A percentile compares a stretch with the other conserved stretches of the same genome.
phyloP scores from a whole-genome alignment of 2,113 vertebrate genomes.

The Ammospiza caudacuta region DNA sequence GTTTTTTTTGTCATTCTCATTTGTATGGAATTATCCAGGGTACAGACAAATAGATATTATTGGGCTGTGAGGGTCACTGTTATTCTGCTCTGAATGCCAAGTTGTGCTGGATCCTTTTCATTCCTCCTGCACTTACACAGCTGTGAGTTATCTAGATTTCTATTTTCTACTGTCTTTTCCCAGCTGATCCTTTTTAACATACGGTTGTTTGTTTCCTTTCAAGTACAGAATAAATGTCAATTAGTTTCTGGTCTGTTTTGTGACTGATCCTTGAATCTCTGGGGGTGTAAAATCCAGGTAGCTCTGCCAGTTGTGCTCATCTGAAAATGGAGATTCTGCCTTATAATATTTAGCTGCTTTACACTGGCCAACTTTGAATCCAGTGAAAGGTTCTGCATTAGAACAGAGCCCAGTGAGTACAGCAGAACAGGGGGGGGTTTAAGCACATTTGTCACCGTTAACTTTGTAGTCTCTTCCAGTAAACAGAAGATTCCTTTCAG shows the following conservation, averaged over 20 bases:
- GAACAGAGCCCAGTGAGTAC: neutral
- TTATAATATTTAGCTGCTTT: neutral
- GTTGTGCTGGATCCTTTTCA: neutral
- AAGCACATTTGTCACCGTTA: neutral
- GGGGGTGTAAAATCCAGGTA: neutral
- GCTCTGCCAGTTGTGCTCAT: neutral
- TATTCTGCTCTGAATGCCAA: neutral
- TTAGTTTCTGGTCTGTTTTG: neutral
- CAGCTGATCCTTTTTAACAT: neutral
- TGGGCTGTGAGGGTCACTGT: neutral
- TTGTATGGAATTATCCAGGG: neutral
- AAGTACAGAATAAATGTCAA: slow-evolving; percentile 21
- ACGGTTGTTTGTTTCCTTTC: neutral
- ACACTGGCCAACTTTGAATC: neutral
- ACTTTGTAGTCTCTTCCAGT: neutral
- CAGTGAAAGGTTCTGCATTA: neutral
- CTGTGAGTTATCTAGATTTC: neutral
- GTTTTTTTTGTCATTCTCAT: neutral
- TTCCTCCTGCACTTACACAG: neutral
- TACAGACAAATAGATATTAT: slow-evolving; percentile 10
- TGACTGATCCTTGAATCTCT: neutral
- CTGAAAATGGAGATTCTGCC: neutral
- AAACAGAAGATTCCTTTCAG: neutral
- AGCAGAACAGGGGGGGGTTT: neutral
- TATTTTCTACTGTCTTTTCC: neutral